These are phyloP conservation scores for Physeter macrocephalus DNA, from an alignment of 2,113 vertebrate genomes.

Conservation along the genomic window DNA sequence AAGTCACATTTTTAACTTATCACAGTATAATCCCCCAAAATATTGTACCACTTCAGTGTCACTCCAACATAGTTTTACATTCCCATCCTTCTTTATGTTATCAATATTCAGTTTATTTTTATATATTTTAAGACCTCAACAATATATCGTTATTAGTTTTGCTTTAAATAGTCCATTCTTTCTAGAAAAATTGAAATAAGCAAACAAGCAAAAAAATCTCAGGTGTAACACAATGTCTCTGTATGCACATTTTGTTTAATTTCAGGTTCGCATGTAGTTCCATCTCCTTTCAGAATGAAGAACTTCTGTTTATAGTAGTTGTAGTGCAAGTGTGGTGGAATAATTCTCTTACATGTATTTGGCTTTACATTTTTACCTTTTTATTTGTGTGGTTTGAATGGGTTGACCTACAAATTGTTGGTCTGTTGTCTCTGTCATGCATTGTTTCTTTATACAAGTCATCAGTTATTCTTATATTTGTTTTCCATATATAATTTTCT, in stretches of 20 bases:
- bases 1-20: not conserved
- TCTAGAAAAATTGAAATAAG: not conserved
- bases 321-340: not conserved
- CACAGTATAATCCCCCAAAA: not conserved
- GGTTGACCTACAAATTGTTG: not conserved
- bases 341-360: not conserved
- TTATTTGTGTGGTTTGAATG: not conserved
- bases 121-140: not conserved
- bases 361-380: not conserved
- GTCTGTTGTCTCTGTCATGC: not conserved
- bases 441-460: not conserved
- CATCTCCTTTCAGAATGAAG: not conserved
- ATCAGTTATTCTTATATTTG: not conserved
- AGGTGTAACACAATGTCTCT: not conserved
- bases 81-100: not conserved
- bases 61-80: too few relatives aligned
- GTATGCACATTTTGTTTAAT: not conserved
- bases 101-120: not conserved
- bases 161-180: not conserved
- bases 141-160: not conserved
- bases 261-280: not conserved
- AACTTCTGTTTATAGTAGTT: not conserved
- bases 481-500: not conserved
- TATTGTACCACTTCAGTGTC: too few relatives aligned
- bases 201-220: not conserved